A percentile compares a stretch with the other conserved stretches of the same genome.
phyloP scores from a whole-genome alignment of 2,113 vertebrate genomes.

The Lethenteron reissneri region DNA sequence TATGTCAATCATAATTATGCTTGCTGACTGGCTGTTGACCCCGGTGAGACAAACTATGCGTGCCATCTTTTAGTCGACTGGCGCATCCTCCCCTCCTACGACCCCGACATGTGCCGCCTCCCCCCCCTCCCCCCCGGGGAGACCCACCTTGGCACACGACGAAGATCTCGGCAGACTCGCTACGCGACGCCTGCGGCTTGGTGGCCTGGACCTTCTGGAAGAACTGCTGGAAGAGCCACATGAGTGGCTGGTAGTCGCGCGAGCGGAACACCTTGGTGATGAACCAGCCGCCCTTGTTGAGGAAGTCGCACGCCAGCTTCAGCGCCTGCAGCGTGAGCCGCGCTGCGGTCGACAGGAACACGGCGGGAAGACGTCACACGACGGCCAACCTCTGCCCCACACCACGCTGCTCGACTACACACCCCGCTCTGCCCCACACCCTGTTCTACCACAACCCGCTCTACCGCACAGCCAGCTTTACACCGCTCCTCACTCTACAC shows the following conservation, averaged over 20 bases:
- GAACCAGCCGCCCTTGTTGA: slow-evolving; percentile 63
- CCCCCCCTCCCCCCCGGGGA: too few species aligned
- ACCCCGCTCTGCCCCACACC: accelerated
- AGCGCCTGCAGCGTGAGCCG: slow-evolving; percentile 70
- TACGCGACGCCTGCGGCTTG: slow-evolving; percentile 81
- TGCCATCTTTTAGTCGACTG: too few species aligned
- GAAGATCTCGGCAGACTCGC: slow-evolving; percentile 87
- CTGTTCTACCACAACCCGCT: background rate
- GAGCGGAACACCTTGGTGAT: slow-evolving; percentile 92
- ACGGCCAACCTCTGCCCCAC: accelerated
- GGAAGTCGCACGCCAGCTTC: slow-evolving; percentile 66
- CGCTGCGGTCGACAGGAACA: slow-evolving; percentile 22
- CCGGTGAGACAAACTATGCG: too few species aligned
- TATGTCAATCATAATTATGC: too few species aligned
- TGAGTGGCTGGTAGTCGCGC: slow-evolving; percentile 69
- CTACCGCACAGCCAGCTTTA: background rate
- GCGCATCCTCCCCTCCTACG: too few species aligned
- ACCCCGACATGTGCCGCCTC: too few species aligned
- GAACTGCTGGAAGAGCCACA: slow-evolving; percentile 95
- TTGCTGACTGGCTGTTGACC: too few species aligned
- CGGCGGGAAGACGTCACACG: accelerated
- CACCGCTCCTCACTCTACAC: too few species aligned
- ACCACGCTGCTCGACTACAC: background rate
- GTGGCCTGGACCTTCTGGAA: slow-evolving; percentile 80
- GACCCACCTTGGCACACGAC: slow-evolving; percentile 72